Conservation (phyloP, 2,797 vertebrate species). For the Emys orbicularis region DNA sequence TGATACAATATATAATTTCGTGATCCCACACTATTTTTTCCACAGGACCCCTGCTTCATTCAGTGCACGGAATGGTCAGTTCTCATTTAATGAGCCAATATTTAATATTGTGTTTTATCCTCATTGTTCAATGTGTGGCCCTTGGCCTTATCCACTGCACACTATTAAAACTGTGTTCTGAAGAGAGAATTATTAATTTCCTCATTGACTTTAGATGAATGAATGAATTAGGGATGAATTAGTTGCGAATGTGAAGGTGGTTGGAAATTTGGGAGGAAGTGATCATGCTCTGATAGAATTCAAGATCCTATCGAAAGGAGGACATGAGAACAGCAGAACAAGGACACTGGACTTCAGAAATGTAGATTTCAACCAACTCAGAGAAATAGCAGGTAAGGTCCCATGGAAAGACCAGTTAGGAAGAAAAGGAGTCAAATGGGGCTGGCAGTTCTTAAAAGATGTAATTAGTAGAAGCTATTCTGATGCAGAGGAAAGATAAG, state of each 20-base stretch:
- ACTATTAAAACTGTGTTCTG: fast-evolving
- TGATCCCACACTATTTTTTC: not conserved
- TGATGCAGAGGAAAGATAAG: not conserved
- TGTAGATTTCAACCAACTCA: not conserved
- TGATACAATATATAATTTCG: not conserved
- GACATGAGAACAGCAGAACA: not conserved
- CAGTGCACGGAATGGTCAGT: not conserved
- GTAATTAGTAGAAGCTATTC: not conserved
- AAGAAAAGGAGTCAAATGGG: not conserved
- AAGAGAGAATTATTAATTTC: conserved; percentile 1
- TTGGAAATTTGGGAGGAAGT: not conserved
- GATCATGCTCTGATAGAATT: not conserved
- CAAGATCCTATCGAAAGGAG: not conserved
- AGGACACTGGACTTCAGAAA: not conserved
- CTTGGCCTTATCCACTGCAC: not conserved
- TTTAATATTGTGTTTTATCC: conserved; percentile 1
- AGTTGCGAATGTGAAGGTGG: not conserved
- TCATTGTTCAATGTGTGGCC: not conserved
- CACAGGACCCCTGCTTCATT: not conserved
- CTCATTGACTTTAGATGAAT: not conserved
- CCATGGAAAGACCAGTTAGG: not conserved
- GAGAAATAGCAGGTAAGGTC: not conserved
- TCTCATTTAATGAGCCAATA: not conserved
- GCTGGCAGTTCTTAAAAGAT: not conserved
- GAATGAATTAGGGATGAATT: not conserved